phyloP scores from a whole-genome alignment of 2,888 invertebrate species.

The Lordiphosa andalusiaca region DNA sequence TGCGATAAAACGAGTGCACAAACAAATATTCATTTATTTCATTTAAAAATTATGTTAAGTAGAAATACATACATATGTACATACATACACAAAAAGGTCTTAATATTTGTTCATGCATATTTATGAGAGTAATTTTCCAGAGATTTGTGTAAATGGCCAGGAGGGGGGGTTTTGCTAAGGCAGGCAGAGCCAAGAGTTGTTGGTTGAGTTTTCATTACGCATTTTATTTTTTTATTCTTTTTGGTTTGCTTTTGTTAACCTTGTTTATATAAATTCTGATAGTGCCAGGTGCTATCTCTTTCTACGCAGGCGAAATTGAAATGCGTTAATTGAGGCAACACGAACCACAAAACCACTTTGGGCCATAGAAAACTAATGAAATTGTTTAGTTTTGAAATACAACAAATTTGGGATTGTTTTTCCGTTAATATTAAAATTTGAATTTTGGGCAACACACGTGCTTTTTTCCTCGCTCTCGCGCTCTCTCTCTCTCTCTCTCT shows the following conservation, averaged over 20 bases:
- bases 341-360: background rate
- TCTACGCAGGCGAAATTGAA: too few species aligned
- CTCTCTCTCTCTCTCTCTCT: too few species aligned
- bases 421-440: too few species aligned
- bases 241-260: background rate
- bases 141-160: background rate
- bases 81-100: background rate
- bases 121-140: slow-evolving; percentile 34
- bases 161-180: too few species aligned
- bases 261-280: slow-evolving; percentile 1
- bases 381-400: too few species aligned
- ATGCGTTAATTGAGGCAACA: too few species aligned
- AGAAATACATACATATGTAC: background rate
- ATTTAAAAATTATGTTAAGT: background rate
- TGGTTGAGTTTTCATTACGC: slow-evolving; percentile 3
- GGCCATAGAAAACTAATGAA: background rate
- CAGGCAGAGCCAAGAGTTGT: background rate
- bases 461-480: too few species aligned
- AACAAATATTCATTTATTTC: background rate
- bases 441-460: too few species aligned
- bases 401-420: too few species aligned
- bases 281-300: too few species aligned
- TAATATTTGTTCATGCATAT: slow-evolving; percentile 31
- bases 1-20: slow-evolving; percentile 3
- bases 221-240: background rate